These are phyloP conservation scores for Chrysomallon squamiferum DNA, from an alignment of 1,140 invertebrate genomes.

Conservation along the genomic window DNA sequence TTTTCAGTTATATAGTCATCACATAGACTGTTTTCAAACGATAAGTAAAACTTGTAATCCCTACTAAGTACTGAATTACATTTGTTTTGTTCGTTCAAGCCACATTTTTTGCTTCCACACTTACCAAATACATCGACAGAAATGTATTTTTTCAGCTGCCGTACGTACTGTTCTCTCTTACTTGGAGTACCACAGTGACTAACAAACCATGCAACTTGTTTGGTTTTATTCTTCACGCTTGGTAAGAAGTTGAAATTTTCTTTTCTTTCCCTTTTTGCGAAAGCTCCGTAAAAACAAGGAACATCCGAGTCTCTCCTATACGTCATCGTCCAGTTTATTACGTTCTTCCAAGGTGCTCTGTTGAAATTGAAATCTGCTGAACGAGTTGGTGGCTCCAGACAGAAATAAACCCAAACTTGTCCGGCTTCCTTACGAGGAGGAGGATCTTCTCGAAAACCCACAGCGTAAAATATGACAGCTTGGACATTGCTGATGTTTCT, in stretches of 20 bases:
- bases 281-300: not conserved
- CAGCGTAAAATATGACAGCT: too few relatives aligned
- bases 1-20: conserved; percentile 95
- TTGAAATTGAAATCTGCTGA: too few relatives aligned
- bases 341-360: not conserved
- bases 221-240: conserved; percentile 23
- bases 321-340: conserved; percentile 18
- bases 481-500: too few relatives aligned
- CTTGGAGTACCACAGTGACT: conserved; percentile 69
- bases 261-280: not conserved
- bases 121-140: conserved; percentile 71
- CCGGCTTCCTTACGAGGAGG: too few relatives aligned
- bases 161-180: conserved; percentile 66
- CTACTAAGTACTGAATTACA: conserved; percentile 11
- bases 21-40: not conserved
- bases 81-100: not conserved
- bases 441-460: too few relatives aligned
- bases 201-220: conserved; percentile 69
- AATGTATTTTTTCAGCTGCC: conserved; percentile 65
- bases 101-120: conserved; percentile 60
- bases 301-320: conserved; percentile 2
- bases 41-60: conserved; percentile 55
- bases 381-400: too few relatives aligned
- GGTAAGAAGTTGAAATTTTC: not conserved
- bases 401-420: too few relatives aligned